phyloP scores from a whole-genome alignment of 2,888 invertebrate genomes.

The Phyllotreta cruciferae region DNA sequence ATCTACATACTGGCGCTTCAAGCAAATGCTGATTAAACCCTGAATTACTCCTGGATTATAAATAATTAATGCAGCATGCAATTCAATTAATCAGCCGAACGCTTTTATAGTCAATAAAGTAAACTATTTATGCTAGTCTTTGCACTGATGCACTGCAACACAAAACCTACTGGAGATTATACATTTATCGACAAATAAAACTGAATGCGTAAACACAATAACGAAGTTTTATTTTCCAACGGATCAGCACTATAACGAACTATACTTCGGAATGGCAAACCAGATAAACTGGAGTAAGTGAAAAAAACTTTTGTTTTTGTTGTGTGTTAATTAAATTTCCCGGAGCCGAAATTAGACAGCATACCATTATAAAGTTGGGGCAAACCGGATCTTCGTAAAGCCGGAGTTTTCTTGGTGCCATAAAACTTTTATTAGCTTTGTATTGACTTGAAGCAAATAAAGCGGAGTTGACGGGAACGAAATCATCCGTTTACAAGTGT shows the following conservation, averaged over 20 bases:
- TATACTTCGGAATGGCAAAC: constrained; percentile 8
- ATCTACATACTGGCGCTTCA: too few species aligned
- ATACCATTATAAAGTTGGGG: constrained; percentile 26
- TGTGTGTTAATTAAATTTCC: constrained; percentile 24
- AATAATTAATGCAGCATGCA: too few species aligned
- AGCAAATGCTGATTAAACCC: too few species aligned
- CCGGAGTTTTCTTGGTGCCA: constrained; percentile 23
- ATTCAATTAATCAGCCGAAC: too few species aligned
- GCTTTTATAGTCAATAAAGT: too few species aligned
- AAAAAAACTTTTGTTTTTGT: constrained; percentile 23
- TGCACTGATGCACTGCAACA: too few species aligned
- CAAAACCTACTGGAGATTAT: neutral
- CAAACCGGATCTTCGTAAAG: constrained; percentile 21
- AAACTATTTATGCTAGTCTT: too few species aligned
- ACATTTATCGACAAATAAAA: constrained; percentile 4
- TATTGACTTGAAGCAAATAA: constrained; percentile 28
- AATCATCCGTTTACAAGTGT: constrained; percentile 18
- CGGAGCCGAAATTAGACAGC: constrained; percentile 17
- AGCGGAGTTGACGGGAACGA: constrained; percentile 12
- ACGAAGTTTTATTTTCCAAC: constrained; percentile 14
- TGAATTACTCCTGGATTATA: too few species aligned
- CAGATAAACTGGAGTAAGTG: constrained; percentile 13
- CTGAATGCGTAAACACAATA: constrained; percentile 15
- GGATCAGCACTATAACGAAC: constrained; percentile 1
- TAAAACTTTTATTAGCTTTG: constrained; percentile 32